phyloP scores from a whole-genome alignment of 2,888 invertebrate genomes.

The Aphrophora alni region DNA sequence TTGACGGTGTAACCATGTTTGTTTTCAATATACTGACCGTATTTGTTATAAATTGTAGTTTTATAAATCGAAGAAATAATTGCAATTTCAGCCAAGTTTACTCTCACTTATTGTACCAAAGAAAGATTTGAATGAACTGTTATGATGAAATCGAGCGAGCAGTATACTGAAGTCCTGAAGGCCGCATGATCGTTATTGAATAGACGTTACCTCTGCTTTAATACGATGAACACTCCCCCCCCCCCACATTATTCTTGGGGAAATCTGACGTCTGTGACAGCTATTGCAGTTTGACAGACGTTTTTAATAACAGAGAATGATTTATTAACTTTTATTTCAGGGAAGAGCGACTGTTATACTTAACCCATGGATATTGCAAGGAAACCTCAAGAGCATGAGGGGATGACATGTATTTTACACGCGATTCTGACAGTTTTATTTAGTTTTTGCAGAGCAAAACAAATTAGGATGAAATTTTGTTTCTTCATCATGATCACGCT shows the following conservation, averaged over 20 bases:
- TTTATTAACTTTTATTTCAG: neutral
- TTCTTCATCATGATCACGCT: too few species aligned
- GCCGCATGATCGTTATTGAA: neutral
- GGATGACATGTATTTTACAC: neutral
- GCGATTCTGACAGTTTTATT: too few species aligned
- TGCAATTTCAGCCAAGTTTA: too few species aligned
- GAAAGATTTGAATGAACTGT: neutral
- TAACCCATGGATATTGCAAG: neutral
- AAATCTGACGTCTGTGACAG: constrained; percentile 4
- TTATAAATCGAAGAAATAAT: too few species aligned
- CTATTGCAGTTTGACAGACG: constrained; percentile 6
- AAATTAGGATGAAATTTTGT: too few species aligned
- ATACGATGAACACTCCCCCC: neutral
- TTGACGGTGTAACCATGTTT: too few species aligned
- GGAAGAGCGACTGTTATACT: neutral
- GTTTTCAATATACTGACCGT: too few species aligned
- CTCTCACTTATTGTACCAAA: too few species aligned
- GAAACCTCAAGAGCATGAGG: neutral
- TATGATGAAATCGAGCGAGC: neutral
- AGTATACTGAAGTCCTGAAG: too few species aligned
- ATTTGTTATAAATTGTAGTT: too few species aligned
- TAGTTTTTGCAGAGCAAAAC: too few species aligned
- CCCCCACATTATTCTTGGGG: neutral
- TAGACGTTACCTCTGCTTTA: neutral
- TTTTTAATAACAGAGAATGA: neutral